A percentile compares a stretch with the other conserved stretches of the same genome.
Evolutionary conservation across 2,888 invertebrate genomes (phyloP).

Genomic region (Pristionchus fissidentatus): DNA sequence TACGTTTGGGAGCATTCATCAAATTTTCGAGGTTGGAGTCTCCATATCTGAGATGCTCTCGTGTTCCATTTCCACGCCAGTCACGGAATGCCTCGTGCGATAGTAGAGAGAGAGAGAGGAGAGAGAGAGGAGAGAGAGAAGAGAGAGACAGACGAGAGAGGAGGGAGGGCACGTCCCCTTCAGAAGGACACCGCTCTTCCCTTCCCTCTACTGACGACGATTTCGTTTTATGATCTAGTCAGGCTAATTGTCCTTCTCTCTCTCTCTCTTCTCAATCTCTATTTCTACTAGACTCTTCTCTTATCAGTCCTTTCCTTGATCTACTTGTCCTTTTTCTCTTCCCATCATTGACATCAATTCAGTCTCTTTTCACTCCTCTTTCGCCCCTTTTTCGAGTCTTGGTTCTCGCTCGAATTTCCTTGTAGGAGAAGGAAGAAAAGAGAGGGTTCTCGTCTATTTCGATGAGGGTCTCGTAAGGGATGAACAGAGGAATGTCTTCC

Average conservation of each 20-base stretch:
- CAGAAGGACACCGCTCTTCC: slow-evolving; percentile 29
- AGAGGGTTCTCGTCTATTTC: slow-evolving; percentile 38
- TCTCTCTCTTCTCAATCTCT: slow-evolving; percentile 7
- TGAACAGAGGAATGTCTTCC: slow-evolving; percentile 33
- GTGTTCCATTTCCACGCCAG: slow-evolving; percentile 35
- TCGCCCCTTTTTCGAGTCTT: slow-evolving; percentile 20
- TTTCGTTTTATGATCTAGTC: slow-evolving; percentile 20
- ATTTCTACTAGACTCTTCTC: slow-evolving; percentile 40
- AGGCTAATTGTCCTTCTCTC: slow-evolving; percentile 8
- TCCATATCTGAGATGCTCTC: slow-evolving; percentile 41
- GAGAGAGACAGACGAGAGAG: not conserved
- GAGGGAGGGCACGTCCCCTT: slow-evolving; percentile 18
- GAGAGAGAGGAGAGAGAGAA: slow-evolving; percentile 9
- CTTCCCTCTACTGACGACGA: slow-evolving; percentile 27
- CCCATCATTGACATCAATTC: slow-evolving; percentile 37
- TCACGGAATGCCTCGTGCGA: slow-evolving; percentile 1
- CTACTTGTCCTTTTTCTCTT: slow-evolving; percentile 27
- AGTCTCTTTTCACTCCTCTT: slow-evolving; percentile 26
- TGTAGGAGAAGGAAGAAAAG: not conserved
- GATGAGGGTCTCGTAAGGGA: slow-evolving; percentile 26
- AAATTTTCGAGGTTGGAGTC: slow-evolving; percentile 41
- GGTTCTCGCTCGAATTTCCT: slow-evolving; percentile 30
- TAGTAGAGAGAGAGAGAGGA: slow-evolving; percentile 11
- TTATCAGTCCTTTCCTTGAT: slow-evolving; percentile 1
- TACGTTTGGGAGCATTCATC: slow-evolving; percentile 48